Conservation (phyloP, 2,113 vertebrate species). For the Nicator chloris region DNA sequence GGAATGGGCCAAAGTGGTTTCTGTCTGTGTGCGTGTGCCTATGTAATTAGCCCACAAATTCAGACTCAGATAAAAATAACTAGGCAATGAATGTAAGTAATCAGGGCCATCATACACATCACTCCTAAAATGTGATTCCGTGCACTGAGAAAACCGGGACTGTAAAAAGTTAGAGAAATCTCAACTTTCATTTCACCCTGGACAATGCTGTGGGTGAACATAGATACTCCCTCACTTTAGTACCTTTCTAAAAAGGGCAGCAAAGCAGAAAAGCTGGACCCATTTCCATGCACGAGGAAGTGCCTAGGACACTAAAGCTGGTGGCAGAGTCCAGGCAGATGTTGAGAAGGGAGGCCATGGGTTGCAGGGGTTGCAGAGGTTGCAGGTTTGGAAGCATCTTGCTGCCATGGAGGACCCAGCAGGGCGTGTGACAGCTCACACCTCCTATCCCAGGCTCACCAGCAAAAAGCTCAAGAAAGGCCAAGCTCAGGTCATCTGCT, state of each 20-base stretch:
- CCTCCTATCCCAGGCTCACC: background rate
- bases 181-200: background rate
- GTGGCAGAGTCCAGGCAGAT: background rate
- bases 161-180: background rate
- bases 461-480: background rate
- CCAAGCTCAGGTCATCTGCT: background rate
- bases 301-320: background rate
- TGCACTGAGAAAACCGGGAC: background rate
- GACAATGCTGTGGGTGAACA: background rate
- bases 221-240: background rate
- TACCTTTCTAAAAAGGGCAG: background rate
- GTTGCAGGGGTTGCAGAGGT: background rate
- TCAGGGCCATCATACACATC: background rate
- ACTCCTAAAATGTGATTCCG: background rate
- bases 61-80: background rate
- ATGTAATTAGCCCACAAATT: conserved; percentile 13
- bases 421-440: rapidly evolving
- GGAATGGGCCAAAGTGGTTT: conserved; percentile 39
- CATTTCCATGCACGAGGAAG: background rate
- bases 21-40: background rate
- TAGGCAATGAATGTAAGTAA: background rate
- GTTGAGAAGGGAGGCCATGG: background rate
- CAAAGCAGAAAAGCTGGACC: background rate
- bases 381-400: background rate
- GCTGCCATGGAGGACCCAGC: background rate